Evolutionary conservation across 2,113 vertebrate species (phyloP), one percentile per base, ranked within the genome.

Genomic region (Pedetes capensis): DNA sequence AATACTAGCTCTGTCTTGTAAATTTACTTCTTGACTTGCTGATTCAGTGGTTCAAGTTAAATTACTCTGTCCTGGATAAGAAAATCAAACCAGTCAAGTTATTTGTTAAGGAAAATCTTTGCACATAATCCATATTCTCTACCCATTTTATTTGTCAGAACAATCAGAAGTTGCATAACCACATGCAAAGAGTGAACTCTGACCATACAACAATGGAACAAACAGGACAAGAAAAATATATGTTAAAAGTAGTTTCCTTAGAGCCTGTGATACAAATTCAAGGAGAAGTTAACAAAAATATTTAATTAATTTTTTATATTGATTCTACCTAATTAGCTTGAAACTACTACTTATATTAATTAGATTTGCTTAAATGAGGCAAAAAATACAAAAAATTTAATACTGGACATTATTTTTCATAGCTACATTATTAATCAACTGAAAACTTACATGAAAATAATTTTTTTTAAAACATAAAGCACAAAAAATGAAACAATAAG

Each of bases 91-190:
- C 20, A 72, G 66, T n/a, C 10, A 61, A n/a, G 42, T 37, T 55
- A 66, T 42, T 85, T 94, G 53, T 32, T 74, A 66, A 72, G 64
- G 13, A 87, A 95, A 87, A 23, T 80, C 53, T 69, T 64, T 75
- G 16, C 68, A 93, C 47, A 80, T 59, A 88, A 95, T 66, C 25
- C 37, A 90, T 72, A 75, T 76, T 68, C 90, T 93, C 25, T n/a
- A n/a, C n/a, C n/a, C 86, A 92, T 66, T 79, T 87, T 75, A 89
- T 81, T 87, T 85, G 63, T 92, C 80, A 80, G 18, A 87, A 13
- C 87, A 55, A 55, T 92, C 64, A 90, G 34, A 95, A 87, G 61
- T 16, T 90, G 32, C 44, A 87, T 44, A 87, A 87, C 29, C 44
- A 92, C 81, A 75, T 27, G 25, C 34, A 64, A 90, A 84, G 71